These are phyloP conservation scores for Silvanus unidentatus DNA, from an alignment of 2,888 invertebrate species.

Conservation along the genomic window DNA sequence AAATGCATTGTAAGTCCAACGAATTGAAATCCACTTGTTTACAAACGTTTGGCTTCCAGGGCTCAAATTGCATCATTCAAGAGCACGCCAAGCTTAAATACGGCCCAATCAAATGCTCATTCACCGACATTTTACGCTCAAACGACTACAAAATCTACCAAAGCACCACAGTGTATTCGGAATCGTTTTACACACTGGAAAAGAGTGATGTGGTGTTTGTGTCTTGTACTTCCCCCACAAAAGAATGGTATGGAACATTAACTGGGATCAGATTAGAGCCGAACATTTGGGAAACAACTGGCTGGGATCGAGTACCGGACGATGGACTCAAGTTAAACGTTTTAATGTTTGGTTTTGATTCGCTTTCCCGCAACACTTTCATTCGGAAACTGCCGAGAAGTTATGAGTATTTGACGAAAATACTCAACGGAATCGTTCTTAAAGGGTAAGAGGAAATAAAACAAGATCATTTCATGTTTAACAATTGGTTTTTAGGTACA, in stretches of 20 bases:
- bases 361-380: conserved; percentile 76
- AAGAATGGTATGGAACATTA: conserved; percentile 62
- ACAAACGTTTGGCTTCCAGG: conserved; percentile 30
- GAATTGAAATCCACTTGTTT: neutral
- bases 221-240: conserved; percentile 52
- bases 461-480: neutral
- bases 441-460: conserved; percentile 52
- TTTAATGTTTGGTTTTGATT: conserved; percentile 84
- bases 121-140: conserved; percentile 64
- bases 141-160: conserved; percentile 57
- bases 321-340: conserved; percentile 60
- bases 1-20: conserved; percentile 57
- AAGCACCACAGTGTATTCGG: conserved; percentile 34
- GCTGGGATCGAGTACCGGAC: conserved; percentile 48
- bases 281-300: conserved; percentile 41
- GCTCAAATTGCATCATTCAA: conserved; percentile 50
- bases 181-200: conserved; percentile 50
- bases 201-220: conserved; percentile 67
- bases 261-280: conserved; percentile 55
- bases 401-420: conserved; percentile 60
- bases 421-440: conserved; percentile 58
- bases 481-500: conserved; percentile 47
- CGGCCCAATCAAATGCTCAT: conserved; percentile 51
- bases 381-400: conserved; percentile 72
- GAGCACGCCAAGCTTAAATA: conserved; percentile 44